A percentile compares a stretch with the other conserved stretches of the same genome.
phyloP scores from a whole-genome alignment of 2,797 vertebrate genomes.

The Neostethus bicornis region DNA sequence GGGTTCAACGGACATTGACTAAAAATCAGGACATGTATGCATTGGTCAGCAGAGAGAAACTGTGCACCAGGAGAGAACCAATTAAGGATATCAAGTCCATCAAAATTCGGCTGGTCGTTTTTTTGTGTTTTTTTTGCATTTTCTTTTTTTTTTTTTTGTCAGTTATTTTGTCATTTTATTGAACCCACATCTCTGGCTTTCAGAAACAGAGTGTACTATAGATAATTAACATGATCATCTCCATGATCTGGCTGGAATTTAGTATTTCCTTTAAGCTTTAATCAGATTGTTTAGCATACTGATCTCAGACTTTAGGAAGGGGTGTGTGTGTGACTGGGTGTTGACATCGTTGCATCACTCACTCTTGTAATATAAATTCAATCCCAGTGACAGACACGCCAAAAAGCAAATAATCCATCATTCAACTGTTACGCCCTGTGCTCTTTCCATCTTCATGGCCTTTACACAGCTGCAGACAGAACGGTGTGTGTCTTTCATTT shows the following conservation, averaged over 20 bases:
- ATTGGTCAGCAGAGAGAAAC: no score
- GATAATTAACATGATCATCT: conserved; percentile 38
- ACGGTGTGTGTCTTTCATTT: conserved; percentile 16
- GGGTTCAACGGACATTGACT: no score
- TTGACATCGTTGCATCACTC: conserved; percentile 52
- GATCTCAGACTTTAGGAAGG: conserved; percentile 46
- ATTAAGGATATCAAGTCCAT: no score
- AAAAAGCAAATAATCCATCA: conserved; percentile 63
- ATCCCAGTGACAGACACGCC: conserved; percentile 60
- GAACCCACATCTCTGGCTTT: conserved; percentile 23
- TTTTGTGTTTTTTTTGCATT: no score
- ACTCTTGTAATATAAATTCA: conserved; percentile 67
- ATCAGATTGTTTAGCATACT: conserved; percentile 40
- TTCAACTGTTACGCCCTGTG: conserved; percentile 33
- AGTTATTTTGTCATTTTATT: conserved; percentile 23
- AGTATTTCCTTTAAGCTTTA: conserved; percentile 21
- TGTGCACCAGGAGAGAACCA: no score
- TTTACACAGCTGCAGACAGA: conserved; percentile 44
- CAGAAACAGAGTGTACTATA: conserved; percentile 7
- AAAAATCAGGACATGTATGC: no score
- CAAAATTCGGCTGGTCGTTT: no score
- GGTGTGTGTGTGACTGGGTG: conserved; percentile 29
- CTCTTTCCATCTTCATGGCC: conserved; percentile 57
- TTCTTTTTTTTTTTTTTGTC: conserved; percentile 25
- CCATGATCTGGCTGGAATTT: conserved; percentile 18